Percentiles rank a stretch among this genome's conserved stretches.
These are phyloP conservation scores for Numida meleagris DNA, from an alignment of 2,113 vertebrate genomes.

Conservation along the genomic window DNA sequence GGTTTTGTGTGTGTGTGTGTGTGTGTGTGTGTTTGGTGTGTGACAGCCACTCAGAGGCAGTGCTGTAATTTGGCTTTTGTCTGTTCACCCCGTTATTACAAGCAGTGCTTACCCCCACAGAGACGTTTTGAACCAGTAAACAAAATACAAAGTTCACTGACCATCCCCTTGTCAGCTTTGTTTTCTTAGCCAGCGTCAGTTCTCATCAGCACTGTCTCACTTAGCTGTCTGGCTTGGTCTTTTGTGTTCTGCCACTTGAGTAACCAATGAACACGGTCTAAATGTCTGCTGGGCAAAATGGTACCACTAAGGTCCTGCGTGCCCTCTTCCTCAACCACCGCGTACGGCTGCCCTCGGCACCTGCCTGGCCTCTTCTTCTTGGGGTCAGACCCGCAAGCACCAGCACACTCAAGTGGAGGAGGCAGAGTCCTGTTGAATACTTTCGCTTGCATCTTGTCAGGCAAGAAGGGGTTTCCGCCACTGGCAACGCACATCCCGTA, in stretches of 20 bases:
- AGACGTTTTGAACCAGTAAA: conserved; percentile 52
- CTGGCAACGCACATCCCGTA: not conserved
- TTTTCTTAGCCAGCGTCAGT: conserved; percentile 38
- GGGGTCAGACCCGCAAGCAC: not conserved
- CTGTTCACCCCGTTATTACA: conserved; percentile 38
- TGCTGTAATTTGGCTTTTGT: conserved; percentile 37
- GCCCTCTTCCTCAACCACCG: not conserved
- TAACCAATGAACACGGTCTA: conserved; percentile 52
- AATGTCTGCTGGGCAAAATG: conserved; percentile 57
- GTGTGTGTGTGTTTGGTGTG: not conserved
- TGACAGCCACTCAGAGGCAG: conserved; percentile 42
- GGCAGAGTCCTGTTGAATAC: not conserved
- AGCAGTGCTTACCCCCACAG: not conserved
- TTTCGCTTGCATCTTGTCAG: conserved; percentile 56
- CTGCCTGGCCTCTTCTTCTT: not conserved
- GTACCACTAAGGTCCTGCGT: not conserved
- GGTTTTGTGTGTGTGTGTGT: not conserved
- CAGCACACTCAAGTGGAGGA: not conserved
- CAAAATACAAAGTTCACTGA: conserved; percentile 25
- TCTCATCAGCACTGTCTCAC: not conserved
- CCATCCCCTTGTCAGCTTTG: conserved; percentile 31
- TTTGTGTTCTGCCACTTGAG: conserved; percentile 38
- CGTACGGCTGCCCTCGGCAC: not conserved
- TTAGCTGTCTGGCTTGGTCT: conserved; percentile 4
- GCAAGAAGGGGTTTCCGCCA: conserved; percentile 30